Evolutionary conservation across 1,140 invertebrate species (phyloP).

Genomic region (Leptinotarsa undecemlineata): DNA sequence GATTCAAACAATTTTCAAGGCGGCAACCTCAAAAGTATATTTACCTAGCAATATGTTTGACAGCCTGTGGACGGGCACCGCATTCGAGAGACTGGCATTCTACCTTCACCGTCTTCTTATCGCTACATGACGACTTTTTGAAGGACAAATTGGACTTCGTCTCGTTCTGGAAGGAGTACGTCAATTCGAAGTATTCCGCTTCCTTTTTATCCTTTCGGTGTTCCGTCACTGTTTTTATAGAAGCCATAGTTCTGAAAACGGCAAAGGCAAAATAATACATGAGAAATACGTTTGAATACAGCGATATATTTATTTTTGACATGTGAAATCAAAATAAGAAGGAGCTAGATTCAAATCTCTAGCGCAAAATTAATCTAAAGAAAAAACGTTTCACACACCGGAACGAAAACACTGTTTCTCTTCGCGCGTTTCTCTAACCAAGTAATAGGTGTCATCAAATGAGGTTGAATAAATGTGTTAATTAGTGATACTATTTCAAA

Average conservation of each 20-base stretch:
- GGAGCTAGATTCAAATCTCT: too few species aligned
- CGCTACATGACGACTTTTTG: conserved; percentile 64
- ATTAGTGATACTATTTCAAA: too few species aligned
- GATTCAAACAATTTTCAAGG: conserved; percentile 30
- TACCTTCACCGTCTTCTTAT: conserved; percentile 67
- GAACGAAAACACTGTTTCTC: too few species aligned
- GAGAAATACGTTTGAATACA: too few species aligned
- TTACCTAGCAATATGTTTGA: conserved; percentile 68
- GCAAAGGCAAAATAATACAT: too few species aligned
- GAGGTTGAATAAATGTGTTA: too few species aligned
- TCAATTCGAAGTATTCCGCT: conserved; percentile 59
- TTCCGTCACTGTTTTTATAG: conserved; percentile 57
- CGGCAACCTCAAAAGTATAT: not conserved
- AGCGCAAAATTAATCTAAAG: too few species aligned
- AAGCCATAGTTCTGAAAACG: conserved; percentile 60
- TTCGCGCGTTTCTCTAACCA: too few species aligned
- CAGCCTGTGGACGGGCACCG: conserved; percentile 70
- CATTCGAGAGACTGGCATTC: conserved; percentile 74
- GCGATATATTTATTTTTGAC: too few species aligned
- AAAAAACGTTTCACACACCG: too few species aligned
- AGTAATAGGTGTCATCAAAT: too few species aligned
- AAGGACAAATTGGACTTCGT: conserved; percentile 67
- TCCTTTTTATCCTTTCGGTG: conserved; percentile 27
- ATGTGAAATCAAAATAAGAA: too few species aligned
- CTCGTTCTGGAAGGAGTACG: conserved; percentile 49